phyloP scores from a whole-genome alignment of 2,113 vertebrate genomes.

The Trogon surrucura region DNA sequence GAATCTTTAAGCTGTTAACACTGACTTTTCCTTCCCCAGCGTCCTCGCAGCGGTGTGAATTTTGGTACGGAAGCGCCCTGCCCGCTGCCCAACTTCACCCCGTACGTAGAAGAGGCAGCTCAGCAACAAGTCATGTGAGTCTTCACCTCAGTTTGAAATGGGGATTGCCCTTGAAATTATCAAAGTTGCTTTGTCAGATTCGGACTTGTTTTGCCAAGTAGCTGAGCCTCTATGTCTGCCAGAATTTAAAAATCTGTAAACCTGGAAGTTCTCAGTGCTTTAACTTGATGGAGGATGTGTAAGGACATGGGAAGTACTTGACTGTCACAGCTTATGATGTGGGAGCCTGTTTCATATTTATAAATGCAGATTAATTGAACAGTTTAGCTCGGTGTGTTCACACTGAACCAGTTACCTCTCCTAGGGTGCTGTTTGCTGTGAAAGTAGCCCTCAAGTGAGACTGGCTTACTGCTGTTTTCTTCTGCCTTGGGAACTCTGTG shows the following conservation, averaged over 20 bases:
- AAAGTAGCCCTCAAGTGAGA: neutral
- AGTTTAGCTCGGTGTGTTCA: neutral
- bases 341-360: neutral
- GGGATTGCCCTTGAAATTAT: neutral
- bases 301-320: neutral
- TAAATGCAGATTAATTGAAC: neutral
- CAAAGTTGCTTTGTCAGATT: neutral
- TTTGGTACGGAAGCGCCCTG: conserved; percentile 3
- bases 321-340: neutral
- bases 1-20: neutral
- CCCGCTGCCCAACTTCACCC: conserved; percentile 82
- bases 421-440: neutral
- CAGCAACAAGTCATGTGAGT: conserved; percentile 90
- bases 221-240: neutral
- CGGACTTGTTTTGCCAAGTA: neutral
- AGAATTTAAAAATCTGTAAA: neutral
- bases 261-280: neutral
- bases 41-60: conserved; percentile 56
- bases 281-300: neutral
- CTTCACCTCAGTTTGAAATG: neutral
- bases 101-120: conserved; percentile 89
- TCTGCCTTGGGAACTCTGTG: neutral
- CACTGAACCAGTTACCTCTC: neutral
- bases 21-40: conserved; percentile 66
- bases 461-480: neutral